Evolutionary conservation across 1,140 invertebrate genomes (phyloP), one percentile per base, ranked within the genome.

Genomic region (Hyphantria cunea): DNA sequence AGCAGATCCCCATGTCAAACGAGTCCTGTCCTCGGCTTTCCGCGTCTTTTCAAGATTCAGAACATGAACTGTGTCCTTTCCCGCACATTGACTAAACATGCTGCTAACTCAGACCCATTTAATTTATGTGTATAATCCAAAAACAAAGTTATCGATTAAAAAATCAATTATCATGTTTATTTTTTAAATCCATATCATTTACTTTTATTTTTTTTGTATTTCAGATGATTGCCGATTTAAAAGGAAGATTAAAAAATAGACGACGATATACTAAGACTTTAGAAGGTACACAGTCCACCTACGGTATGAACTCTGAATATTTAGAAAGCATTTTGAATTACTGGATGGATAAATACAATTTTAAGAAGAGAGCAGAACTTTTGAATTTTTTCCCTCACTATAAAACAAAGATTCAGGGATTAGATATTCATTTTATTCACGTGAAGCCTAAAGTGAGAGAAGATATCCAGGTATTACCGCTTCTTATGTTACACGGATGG

Each of bases 401-500:
- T 82, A 95, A 93, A 73, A 94, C 94, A 0, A 92, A 94, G 41
- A 92, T 96, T 72, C 95, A 92, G 89, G 95, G 92, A 5, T 87
- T 98, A 1, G 92, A 96, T 61, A 93, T 97, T 48, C 96, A 97
- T 81, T 96, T 93, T 69, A 91, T 96, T 13, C 94, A 94, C 64
- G 92, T 92, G 0, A 95, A 94, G 68, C 91, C 86, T 0, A 49
- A 77, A 31, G 76, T 59, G 5, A 68, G 70, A n/a, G 54, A 72
- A 44, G 70, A 62, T 48, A 15, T 78, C 13, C 93, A 86, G 91
- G 92, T 96, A 0, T 62, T 95, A n/a, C 96, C 96, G 0, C 56
- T 97, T 39, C 75, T 98, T 0, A 39, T 98, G 15, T 72, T 97
- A n/a, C 97, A 99, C 76, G 97, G 97, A 17, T 99, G 97, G 97